Evolutionary conservation across 2,113 vertebrate species (phyloP), one percentile per base, ranked within the genome.

Genomic region (Lepus europaeus): DNA sequence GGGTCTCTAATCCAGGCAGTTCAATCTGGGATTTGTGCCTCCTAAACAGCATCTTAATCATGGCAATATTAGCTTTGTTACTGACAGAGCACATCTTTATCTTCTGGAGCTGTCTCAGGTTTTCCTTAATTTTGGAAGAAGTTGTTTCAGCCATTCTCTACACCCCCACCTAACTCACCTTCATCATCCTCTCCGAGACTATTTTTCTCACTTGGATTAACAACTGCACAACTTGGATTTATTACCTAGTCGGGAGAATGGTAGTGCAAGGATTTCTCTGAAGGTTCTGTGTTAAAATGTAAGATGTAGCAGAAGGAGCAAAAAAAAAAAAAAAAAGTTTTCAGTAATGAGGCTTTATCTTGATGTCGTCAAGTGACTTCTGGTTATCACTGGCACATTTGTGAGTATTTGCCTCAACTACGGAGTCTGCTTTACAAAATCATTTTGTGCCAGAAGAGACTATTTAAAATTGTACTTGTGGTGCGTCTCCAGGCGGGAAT

Each of bases 311-410:
- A 31, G 20, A 22, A 45, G 0, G 1, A 2, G 7, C 2, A 8
- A 22, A 70, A 72, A 31, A 56, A 51, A 12, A 59, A 10, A 29
- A 3, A 33, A 5, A 49, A 3, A 27, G 14, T 36, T 59, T 73
- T 94, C 78, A 96, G 78, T 45, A 70, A 64, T 93, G 87, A 80
- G 8, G 25, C 72, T 96, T 96, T 92, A 80, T 95, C 83, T 86
- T 74, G 82, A 88, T 90, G 74, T 70, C 0, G 2, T 96, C 85
- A 79, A 73, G 63, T 91, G 72, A 84, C 49, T 96, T 81, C 33
- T 76, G 51, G 78, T 89, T 77, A 83, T 72, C 9, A 0, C 82
- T 69, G 56, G 49, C 78, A 83, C n/a, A 25, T 77, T 93, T 86
- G 94, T 66, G 69, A 93, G 5, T 81, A 64, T 96, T 96, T 96